Evolutionary conservation across 37 sponge, comb jelly and placozoan species (phyloP), one percentile per base, ranked within the genome.

Genomic region (Crambe crambe): DNA sequence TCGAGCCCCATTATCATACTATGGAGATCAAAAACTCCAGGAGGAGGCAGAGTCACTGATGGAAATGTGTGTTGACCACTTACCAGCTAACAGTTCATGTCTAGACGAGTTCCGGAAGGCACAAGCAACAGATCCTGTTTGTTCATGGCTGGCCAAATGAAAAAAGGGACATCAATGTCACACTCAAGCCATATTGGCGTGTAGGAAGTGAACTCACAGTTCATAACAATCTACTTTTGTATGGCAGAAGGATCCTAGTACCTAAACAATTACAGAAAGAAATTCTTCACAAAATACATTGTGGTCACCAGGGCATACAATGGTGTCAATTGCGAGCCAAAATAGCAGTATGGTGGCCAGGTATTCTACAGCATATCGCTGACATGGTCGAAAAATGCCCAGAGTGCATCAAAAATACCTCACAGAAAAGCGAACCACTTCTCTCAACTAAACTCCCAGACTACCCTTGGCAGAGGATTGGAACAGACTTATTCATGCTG

Each of bases 331-430:
- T 73, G 3, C 26, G 74, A 61, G 83, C 66, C 9, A 73, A 1
- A 41, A 8, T 37, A 26, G 27, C 81, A 26, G 83, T 89, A 8
- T 85, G 86, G 86, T 85, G 79, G 79, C 86, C 85, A 40, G 79
- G 70, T 18, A 63, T 85, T 59, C 42, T 66, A 4, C 51, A 42
- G 37, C 37, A 60, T 31, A 58, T 85, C 15, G 44, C 62, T 22
- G 27, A 72, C 4, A 35, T 44, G 70, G 62, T 84, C 1, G 3
- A 70, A 54, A 0, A 57, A 25, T 76, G 85, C 37, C 18, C 40
- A 37, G 29, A 6, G 9, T 84, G 85, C 36, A 60, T 31, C 32
- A 56, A 70, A 32, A 10, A 31, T 1, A 5, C 34, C 26, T 54
- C 29, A n/a, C 72, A 38, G 0, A 38, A 43, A 29, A 67, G 29